A percentile compares a stretch with the other conserved stretches of the same genome.
These are phyloP conservation scores for Hypotaenidia philippensis DNA, from an alignment of 2,797 vertebrate species.

Conservation along the genomic window DNA sequence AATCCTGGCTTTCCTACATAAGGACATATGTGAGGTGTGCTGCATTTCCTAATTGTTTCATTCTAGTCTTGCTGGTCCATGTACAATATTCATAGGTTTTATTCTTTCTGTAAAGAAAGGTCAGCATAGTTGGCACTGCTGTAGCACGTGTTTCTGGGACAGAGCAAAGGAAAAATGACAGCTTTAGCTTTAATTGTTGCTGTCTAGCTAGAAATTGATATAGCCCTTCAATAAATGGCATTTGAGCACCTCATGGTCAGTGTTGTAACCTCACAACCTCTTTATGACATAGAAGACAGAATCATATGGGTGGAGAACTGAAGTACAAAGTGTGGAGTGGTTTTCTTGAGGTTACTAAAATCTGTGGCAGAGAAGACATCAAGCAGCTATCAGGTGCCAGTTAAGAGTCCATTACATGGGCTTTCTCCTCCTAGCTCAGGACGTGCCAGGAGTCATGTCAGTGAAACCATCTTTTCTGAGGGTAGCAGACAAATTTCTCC, in stretches of 20 bases:
- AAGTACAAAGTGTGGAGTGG: background rate
- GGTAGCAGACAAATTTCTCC: background rate
- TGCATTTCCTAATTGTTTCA: slow-evolving; percentile 56
- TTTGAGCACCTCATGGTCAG: background rate
- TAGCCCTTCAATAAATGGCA: background rate
- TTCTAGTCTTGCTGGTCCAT: slow-evolving; percentile 3
- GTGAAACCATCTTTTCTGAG: background rate
- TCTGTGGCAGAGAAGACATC: background rate
- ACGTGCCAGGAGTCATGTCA: background rate
- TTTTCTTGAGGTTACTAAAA: background rate
- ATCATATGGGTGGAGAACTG: background rate
- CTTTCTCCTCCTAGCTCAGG: background rate
- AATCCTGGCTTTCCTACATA: slow-evolving; percentile 59
- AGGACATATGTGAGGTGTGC: slow-evolving; percentile 61
- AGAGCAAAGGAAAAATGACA: background rate
- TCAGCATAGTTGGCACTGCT: slow-evolving; percentile 8
- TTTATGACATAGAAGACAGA: background rate
- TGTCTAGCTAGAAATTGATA: background rate
- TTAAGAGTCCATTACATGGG: accelerated
- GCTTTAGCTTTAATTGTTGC: background rate
- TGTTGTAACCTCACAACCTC: background rate
- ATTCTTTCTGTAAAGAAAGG: background rate
- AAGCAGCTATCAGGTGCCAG: background rate
- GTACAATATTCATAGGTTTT: background rate
- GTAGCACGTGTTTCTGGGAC: background rate